These are phyloP conservation scores for Myotis davidii DNA, from an alignment of 2,113 vertebrate genomes.

Conservation along the genomic window DNA sequence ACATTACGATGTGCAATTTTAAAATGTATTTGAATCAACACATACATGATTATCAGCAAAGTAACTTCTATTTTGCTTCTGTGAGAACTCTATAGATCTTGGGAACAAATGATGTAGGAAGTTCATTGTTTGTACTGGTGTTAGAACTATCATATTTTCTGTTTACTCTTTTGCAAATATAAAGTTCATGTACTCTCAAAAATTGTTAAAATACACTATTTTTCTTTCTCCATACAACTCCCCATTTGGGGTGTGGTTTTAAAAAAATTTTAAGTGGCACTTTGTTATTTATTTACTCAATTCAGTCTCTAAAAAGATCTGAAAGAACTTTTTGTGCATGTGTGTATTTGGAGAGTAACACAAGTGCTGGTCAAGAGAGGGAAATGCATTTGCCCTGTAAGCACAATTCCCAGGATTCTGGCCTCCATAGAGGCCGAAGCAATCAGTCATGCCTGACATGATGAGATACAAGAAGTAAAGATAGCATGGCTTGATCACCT, in stretches of 20 bases:
- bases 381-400: neutral
- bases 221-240: neutral
- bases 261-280: neutral
- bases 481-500: neutral
- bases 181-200: neutral
- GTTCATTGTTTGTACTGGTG: neutral
- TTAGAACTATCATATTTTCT: neutral
- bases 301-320: neutral
- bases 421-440: neutral
- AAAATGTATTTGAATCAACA: neutral
- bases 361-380: conserved; percentile 13
- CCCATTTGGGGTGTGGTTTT: neutral
- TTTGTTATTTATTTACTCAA: conserved; percentile 8
- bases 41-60: neutral
- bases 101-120: neutral
- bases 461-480: conserved; percentile 24
- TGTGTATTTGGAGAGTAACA: neutral
- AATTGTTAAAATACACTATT: neutral
- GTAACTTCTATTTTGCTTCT: neutral
- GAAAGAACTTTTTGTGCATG: neutral
- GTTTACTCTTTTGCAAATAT: neutral
- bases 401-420: conserved; percentile 38
- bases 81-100: neutral
- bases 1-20: neutral
- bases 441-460: conserved; percentile 42